Evolutionary conservation across 2,888 invertebrate genomes (phyloP).

Genomic region (Bibio marci): DNA sequence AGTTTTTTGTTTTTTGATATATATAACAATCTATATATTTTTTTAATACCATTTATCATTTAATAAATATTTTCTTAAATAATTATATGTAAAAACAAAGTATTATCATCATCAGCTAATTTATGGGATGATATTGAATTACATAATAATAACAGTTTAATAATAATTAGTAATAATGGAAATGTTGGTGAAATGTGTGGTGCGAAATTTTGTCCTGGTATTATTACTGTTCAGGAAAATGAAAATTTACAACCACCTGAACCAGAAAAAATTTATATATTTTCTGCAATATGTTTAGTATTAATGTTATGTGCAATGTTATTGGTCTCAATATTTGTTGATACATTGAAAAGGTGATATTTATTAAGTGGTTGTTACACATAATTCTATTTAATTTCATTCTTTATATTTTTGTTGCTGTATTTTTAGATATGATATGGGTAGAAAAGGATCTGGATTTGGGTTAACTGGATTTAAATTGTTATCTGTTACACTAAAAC

Average conservation of each 20-base stretch:
- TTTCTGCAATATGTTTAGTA: conserved; percentile 63
- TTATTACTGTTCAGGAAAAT: conserved; percentile 35
- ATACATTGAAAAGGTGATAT: conserved; percentile 61
- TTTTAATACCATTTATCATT: too few relatives aligned
- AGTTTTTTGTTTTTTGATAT: too few relatives aligned
- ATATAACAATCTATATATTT: too few relatives aligned
- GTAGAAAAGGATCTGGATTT: conserved; percentile 37
- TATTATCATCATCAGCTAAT: too few relatives aligned
- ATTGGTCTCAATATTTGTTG: conserved; percentile 61
- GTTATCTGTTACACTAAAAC: conserved; percentile 58
- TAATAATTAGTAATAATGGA: conserved; percentile 14
- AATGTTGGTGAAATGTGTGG: conserved; percentile 47
- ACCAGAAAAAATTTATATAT: conserved; percentile 52
- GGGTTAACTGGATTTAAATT: conserved; percentile 48
- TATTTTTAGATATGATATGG: conserved; percentile 37
- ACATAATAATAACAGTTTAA: too few relatives aligned
- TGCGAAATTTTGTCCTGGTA: conserved; percentile 52
- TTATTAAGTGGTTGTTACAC: background rate
- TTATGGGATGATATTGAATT: too few relatives aligned
- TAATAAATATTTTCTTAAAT: too few relatives aligned
- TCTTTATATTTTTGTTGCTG: background rate
- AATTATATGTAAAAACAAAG: too few relatives aligned
- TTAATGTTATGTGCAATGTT: conserved; percentile 62
- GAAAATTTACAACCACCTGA: conserved; percentile 57
- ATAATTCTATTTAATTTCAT: background rate